Evolutionary conservation across 2,888 invertebrate genomes (phyloP).

Genomic region (Folsomia candida): DNA sequence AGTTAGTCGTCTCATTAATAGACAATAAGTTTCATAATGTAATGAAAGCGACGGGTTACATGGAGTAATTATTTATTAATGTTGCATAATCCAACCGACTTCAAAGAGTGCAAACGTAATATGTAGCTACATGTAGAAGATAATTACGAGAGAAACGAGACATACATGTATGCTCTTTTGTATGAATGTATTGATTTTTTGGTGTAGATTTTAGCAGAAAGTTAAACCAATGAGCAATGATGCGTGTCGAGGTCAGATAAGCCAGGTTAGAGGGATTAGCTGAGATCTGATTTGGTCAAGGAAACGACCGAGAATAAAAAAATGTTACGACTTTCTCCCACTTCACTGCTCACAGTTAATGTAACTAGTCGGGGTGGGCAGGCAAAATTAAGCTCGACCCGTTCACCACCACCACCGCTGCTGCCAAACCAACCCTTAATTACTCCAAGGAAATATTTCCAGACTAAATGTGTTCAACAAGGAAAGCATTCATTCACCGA

Average conservation of each 20-base stretch:
- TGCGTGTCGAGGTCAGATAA: constrained; percentile 6
- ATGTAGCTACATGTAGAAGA: too few species aligned
- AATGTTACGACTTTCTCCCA: constrained; percentile 5
- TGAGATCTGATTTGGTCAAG: not conserved
- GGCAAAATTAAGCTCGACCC: too few species aligned
- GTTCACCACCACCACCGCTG: too few species aligned
- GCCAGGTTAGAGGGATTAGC: constrained; percentile 1
- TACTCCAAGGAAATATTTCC: not conserved
- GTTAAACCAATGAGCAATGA: not conserved
- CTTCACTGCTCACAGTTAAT: not conserved
- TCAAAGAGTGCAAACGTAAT: too few species aligned
- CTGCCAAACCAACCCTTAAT: not conserved
- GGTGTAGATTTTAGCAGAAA: not conserved
- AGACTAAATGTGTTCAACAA: not conserved
- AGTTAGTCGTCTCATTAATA: too few species aligned
- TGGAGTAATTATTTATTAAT: too few species aligned
- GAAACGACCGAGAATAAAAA: constrained; percentile 4
- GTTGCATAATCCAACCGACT: too few species aligned
- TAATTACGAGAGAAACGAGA: too few species aligned
- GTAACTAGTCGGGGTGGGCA: not conserved
- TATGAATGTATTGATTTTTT: too few species aligned
- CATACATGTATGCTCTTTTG: too few species aligned
- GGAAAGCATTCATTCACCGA: not conserved
- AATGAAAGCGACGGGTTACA: too few species aligned
- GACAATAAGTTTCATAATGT: too few species aligned